Conservation (phyloP, 2,797 vertebrate species). For the Gymnothorax reevesii region DNA sequence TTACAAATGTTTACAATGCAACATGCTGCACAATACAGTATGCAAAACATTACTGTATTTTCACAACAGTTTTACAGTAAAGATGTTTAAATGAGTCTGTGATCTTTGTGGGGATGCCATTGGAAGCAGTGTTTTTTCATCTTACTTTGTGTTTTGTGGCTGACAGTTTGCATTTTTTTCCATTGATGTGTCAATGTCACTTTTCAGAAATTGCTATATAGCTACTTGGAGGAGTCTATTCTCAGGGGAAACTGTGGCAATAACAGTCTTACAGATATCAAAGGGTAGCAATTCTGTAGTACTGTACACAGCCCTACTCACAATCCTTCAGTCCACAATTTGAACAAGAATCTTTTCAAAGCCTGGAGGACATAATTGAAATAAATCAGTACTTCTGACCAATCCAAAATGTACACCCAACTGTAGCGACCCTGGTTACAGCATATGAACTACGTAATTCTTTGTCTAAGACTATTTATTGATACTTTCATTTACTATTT, state of each 20-base stretch:
- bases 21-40: neutral
- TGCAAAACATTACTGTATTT: neutral
- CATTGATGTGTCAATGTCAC: neutral
- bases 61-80: neutral
- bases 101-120: neutral
- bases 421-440: neutral
- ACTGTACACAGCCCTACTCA: neutral
- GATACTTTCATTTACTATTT: constrained; percentile 84
- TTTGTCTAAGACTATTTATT: constrained; percentile 68
- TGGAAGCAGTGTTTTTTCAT: neutral
- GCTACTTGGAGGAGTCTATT: neutral
- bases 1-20: neutral
- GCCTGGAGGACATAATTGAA: neutral
- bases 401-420: constrained; percentile 32
- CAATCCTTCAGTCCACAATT: neutral
- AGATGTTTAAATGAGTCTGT: neutral
- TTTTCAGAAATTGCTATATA: neutral
- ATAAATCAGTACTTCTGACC: neutral
- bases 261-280: neutral
- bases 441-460: neutral
- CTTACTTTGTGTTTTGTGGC: neutral
- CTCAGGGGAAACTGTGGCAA: neutral
- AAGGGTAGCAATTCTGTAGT: neutral
- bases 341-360: neutral
- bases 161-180: neutral